These are phyloP conservation scores for Cetonia aurata DNA, from an alignment of 2,888 invertebrate genomes.

Conservation along the genomic window DNA sequence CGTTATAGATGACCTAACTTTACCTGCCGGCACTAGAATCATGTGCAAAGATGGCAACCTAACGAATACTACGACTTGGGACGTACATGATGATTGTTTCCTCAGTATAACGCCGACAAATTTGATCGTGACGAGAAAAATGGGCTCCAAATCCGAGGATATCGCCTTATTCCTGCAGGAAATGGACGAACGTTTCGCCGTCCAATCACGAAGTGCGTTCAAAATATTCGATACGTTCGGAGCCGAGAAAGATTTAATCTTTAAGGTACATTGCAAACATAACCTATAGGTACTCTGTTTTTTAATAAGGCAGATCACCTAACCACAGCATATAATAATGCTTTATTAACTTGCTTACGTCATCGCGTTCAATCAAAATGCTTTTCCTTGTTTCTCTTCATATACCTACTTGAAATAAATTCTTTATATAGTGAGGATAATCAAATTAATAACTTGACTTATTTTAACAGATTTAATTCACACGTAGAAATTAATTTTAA, in stretches of 20 bases:
- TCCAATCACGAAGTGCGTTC: conserved; percentile 66
- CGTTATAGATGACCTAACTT: not conserved
- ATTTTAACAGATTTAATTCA: no score
- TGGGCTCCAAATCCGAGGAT: conserved; percentile 56
- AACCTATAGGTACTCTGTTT: no score
- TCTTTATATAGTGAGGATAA: no score
- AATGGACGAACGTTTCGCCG: conserved; percentile 57
- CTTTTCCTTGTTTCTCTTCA: no score
- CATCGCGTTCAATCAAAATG: no score
- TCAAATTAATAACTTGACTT: no score
- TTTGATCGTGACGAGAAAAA: conserved; percentile 70
- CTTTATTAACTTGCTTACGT: no score
- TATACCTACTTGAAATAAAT: no score
- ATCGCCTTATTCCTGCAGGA: conserved; percentile 56
- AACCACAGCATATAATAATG: no score
- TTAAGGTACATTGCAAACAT: conserved; percentile 70
- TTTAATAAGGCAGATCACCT: no score
- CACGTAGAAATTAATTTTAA: no score
- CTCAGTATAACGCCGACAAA: conserved; percentile 73
- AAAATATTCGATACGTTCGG: conserved; percentile 73
- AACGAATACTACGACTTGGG: conserved; percentile 67
- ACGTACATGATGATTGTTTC: conserved; percentile 70
- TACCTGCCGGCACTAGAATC: conserved; percentile 56
- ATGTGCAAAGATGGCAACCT: conserved; percentile 74
- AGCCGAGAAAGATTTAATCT: conserved; percentile 69